A percentile compares a stretch with the other conserved stretches of the same genome.
These are phyloP conservation scores for Steinernema scapterisci DNA, from an alignment of 2,888 invertebrate species.

Conservation along the genomic window DNA sequence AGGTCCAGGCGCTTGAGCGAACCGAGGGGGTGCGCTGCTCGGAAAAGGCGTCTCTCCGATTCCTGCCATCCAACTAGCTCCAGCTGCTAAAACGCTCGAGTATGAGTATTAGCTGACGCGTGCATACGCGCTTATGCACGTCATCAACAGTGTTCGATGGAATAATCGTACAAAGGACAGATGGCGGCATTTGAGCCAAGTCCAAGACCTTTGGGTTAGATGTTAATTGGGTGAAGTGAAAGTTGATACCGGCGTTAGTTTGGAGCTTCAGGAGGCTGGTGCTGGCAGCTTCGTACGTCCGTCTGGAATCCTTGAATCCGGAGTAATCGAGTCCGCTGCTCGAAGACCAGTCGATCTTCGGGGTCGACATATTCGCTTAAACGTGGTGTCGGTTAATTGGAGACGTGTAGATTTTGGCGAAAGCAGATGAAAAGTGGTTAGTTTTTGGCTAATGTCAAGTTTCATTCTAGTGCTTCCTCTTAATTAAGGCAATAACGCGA, in stretches of 20 bases:
- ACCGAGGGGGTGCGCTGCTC: conserved; percentile 17
- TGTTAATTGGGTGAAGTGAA: background rate
- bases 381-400: background rate
- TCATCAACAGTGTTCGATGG: background rate
- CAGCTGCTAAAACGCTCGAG: background rate
- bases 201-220: background rate
- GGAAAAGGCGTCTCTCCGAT: conserved; percentile 13
- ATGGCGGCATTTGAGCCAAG: too few relatives aligned
- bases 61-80: conserved; percentile 15
- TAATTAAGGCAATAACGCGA: conserved; percentile 27
- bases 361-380: conserved; percentile 7
- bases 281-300: background rate
- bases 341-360: background rate
- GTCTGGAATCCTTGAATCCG: conserved; percentile 9
- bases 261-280: conserved; percentile 8
- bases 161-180: too few relatives aligned
- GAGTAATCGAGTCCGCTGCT: background rate
- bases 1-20: background rate
- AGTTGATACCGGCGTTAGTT: conserved; percentile 8
- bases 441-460: too few relatives aligned
- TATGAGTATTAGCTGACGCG: background rate
- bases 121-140: conserved; percentile 1
- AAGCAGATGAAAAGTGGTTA: too few relatives aligned
- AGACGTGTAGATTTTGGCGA: too few relatives aligned
- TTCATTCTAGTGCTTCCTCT: too few relatives aligned